Base-by-base conservation (phyloP, 2,797 vertebrate genomes). In the Macropus fuliginosus region DNA sequence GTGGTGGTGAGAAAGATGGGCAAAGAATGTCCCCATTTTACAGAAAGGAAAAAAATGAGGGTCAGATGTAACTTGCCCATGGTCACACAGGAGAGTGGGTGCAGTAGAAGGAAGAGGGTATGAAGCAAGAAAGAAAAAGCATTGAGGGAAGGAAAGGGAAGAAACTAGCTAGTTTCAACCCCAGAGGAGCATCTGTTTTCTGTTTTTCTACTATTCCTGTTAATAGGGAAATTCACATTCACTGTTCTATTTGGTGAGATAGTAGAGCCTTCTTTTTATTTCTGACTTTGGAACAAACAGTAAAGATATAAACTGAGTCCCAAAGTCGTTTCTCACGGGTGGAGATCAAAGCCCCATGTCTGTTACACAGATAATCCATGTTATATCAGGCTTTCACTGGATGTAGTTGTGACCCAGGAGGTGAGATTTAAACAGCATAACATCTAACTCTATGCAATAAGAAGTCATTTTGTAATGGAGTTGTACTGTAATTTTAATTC, bases 91-190 rank as follows among this genome's bases (percentile, higher is more conserved):
- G 29, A 81, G 6, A 29, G 31, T 50, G n/a, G 34, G 46, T 27
- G 9, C 66, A 24, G 46, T 81, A 24, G 34, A 28, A 54, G 13
- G 11, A 34, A 54, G 4, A 90, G n/a, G 3, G 11, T 0, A 31
- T 13, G 28, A 31, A 90, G 29, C 8, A 28, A 31, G 24, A n/a
- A 94, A 94, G 28, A n/a, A 21, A 16, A 90, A 10, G 34, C n/a
- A 92, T 56, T 92, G 57, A 59, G 56, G 28, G 94, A 95, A 87
- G n/a, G 50, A 95, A 87, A 2, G 91, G 27, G 54, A 95, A 91
- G 0, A 57, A 54, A 56, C 59, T 66, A 66, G 62, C 31, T n/a
- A 34, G 5, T 18, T 81, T 46, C 3, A 1, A 81, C n/a, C 59
- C 31, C 59, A 62, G 31, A 62, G 4, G 31, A 81, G 6, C 46